A percentile compares a stretch with the other conserved stretches of the same genome.
Evolutionary conservation across 2,113 vertebrate genomes (phyloP).

Genomic region (Panurus biarmicus): DNA sequence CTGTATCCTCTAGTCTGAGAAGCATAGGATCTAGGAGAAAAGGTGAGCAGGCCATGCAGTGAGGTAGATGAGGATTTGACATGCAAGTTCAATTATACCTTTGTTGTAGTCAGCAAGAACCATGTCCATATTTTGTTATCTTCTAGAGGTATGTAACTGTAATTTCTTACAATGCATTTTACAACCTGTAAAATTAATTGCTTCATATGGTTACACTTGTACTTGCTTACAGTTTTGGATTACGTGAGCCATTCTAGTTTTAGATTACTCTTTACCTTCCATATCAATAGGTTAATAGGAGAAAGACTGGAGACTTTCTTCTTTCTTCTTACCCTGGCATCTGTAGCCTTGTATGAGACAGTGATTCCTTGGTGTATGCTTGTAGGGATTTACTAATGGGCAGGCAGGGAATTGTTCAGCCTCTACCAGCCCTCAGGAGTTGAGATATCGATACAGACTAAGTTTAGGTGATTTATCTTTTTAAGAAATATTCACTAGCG

Average conservation of each 20-base stretch:
- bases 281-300: background rate
- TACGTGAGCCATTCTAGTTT: background rate
- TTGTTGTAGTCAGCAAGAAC: background rate
- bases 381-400: background rate
- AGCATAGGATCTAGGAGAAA: background rate
- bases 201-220: background rate
- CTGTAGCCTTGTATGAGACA: accelerated
- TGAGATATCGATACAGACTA: background rate
- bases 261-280: background rate
- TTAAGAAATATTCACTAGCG: background rate
- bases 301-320: background rate
- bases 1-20: background rate
- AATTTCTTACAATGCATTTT: background rate
- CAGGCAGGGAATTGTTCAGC: background rate
- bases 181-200: background rate
- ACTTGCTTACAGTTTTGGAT: background rate
- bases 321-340: background rate
- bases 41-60: background rate
- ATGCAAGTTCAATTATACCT: background rate
- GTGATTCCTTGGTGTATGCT: background rate
- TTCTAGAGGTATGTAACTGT: background rate
- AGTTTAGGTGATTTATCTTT: background rate
- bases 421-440: background rate
- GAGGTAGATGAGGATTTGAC: background rate
- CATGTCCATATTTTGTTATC: background rate